These are phyloP conservation scores for Pammene aurita DNA, from an alignment of 2,888 invertebrate genomes.

Conservation along the genomic window DNA sequence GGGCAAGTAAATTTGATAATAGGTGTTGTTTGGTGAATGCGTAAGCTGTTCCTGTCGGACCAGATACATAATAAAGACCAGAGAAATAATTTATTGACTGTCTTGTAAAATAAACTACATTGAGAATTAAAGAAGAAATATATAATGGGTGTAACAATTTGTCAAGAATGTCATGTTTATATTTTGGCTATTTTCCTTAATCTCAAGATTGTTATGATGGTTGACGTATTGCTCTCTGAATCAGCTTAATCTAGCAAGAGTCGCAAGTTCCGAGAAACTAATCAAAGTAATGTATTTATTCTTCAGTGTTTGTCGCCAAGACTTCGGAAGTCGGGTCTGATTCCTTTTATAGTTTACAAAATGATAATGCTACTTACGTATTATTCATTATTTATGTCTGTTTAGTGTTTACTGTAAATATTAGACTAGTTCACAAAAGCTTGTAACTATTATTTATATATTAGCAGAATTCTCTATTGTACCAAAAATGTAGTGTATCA, in stretches of 20 bases:
- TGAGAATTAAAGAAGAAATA: too few relatives aligned
- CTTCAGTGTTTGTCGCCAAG: conserved; percentile 32
- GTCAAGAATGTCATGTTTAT: too few relatives aligned
- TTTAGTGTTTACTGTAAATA: too few relatives aligned
- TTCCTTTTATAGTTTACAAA: conserved; percentile 3
- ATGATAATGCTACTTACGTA: neutral
- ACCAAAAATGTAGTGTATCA: too few relatives aligned
- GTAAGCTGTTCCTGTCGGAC: conserved; percentile 20
- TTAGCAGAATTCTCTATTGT: too few relatives aligned
- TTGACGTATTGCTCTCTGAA: conserved; percentile 32
- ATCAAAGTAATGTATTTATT: conserved; percentile 41
- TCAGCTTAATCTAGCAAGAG: conserved; percentile 30
- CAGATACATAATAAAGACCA: neutral
- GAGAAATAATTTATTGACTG: neutral
- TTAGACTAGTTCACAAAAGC: too few relatives aligned
- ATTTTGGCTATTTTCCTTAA: conserved; percentile 8
- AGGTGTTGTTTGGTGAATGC: conserved; percentile 17
- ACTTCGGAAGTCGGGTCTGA: neutral
- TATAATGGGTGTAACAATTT: too few relatives aligned
- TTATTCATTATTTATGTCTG: too few relatives aligned
- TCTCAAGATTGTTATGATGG: conserved; percentile 19
- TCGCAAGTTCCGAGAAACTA: conserved; percentile 35
- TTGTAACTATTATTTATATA: too few relatives aligned
- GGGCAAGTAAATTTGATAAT: conserved; percentile 36
- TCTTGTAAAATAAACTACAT: neutral